phyloP scores from a whole-genome alignment of 2,797 vertebrate genomes.

The Otolemur crassicaudatus region DNA sequence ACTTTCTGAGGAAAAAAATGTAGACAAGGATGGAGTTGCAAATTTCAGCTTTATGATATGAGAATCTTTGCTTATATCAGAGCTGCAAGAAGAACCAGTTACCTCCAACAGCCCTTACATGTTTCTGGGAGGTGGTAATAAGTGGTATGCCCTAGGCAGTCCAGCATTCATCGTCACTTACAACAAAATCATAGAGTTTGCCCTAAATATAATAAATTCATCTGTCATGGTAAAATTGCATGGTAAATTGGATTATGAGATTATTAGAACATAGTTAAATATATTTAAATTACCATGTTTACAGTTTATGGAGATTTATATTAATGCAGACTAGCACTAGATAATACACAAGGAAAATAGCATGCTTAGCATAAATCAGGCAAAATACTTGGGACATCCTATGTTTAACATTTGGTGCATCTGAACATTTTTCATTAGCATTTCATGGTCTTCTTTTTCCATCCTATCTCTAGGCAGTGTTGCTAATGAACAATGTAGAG shows the following conservation, averaged over 20 bases:
- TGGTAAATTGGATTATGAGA: conserved; percentile 9
- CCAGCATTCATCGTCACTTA: not conserved
- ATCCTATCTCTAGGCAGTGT: not conserved
- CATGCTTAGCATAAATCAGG: not conserved
- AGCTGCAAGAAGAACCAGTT: not conserved
- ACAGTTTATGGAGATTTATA: not conserved
- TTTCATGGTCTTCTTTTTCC: conserved; percentile 19
- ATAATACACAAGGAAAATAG: not conserved
- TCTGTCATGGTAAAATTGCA: not conserved
- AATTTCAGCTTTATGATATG: not conserved
- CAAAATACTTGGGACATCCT: not conserved
- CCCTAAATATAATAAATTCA: not conserved
- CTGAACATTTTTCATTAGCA: conserved; percentile 26
- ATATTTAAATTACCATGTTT: conserved; percentile 19
- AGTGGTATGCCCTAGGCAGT: not conserved
- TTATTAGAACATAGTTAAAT: conserved; percentile 37
- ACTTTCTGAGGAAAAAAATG: not conserved
- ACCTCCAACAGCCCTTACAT: not conserved
- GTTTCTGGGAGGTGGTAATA: not conserved
- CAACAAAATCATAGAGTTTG: not conserved
- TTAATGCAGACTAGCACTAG: not conserved
- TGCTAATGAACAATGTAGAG: not conserved
- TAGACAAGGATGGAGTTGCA: not conserved
- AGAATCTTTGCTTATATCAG: not conserved
- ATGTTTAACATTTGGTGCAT: conserved; percentile 23